Conservation (phyloP, 2,888 invertebrate species). For the Abrostola triplasia region DNA sequence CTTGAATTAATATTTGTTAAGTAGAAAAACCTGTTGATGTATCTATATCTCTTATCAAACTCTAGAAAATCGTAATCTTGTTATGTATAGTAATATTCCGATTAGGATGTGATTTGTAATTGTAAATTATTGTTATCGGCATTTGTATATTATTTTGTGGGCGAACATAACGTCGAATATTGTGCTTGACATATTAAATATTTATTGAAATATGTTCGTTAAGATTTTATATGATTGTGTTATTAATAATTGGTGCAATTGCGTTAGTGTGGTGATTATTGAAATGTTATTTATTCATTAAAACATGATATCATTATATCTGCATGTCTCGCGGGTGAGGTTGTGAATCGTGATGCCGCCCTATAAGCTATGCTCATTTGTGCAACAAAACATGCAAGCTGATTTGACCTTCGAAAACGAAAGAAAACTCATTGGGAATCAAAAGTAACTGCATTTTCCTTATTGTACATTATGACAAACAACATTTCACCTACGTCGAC, state of each 20-base stretch:
- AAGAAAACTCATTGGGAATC: conserved; percentile 72
- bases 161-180: conserved; percentile 38
- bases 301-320: conserved; percentile 30
- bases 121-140: conserved; percentile 46
- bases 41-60: conserved; percentile 49
- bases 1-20: conserved; percentile 19
- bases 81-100: conserved; percentile 48
- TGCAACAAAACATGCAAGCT: conserved; percentile 74
- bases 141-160: conserved; percentile 44
- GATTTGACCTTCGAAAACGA: conserved; percentile 74
- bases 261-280: conserved; percentile 11
- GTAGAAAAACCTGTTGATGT: conserved; percentile 36
- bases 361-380: conserved; percentile 62
- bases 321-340: conserved; percentile 38
- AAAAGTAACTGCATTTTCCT: conserved; percentile 73
- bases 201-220: conserved; percentile 11
- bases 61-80: conserved; percentile 43
- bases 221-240: conserved; percentile 9
- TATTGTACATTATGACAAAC: conserved; percentile 14
- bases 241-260: conserved; percentile 9
- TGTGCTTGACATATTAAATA: conserved; percentile 20
- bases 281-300: conserved; percentile 12
- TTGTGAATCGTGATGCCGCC: conserved; percentile 72
- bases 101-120: conserved; percentile 47
- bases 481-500: conserved; percentile 11